Evolutionary conservation across 2,888 invertebrate genomes (phyloP).

Genomic region (Philereme vetulata): DNA sequence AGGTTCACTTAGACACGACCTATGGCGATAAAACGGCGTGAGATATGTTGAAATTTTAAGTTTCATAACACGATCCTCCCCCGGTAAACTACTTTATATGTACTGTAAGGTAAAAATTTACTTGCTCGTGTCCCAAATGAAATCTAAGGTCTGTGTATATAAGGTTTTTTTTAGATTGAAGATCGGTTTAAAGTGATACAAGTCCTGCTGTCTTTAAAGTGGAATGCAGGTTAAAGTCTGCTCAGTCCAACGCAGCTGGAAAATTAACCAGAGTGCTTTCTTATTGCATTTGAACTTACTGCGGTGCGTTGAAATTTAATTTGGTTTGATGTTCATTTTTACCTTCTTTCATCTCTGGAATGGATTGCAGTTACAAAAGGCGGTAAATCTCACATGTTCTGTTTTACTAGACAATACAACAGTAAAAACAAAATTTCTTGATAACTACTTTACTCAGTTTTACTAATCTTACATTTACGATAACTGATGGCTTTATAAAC

Average conservation of each 20-base stretch:
- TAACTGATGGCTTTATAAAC: slow-evolving; percentile 3
- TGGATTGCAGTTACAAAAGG: slow-evolving; percentile 29
- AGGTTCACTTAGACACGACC: slow-evolving; percentile 5
- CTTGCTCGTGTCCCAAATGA: too few species aligned
- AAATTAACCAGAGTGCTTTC: slow-evolving; percentile 73
- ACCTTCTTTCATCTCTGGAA: slow-evolving; percentile 33
- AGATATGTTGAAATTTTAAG: too few species aligned
- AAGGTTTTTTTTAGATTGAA: not conserved
- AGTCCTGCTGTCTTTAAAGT: slow-evolving; percentile 49
- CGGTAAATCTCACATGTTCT: slow-evolving; percentile 17
- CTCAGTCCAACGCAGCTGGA: slow-evolving; percentile 50
- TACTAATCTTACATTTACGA: slow-evolving; percentile 12
- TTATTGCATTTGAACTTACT: slow-evolving; percentile 67
- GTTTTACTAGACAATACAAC: slow-evolving; percentile 10
- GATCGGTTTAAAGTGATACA: slow-evolving; percentile 28
- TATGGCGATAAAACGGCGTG: too few species aligned
- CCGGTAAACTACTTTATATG: too few species aligned
- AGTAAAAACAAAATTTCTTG: slow-evolving; percentile 2
- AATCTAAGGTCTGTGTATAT: too few species aligned
- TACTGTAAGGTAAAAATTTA: too few species aligned
- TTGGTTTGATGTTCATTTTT: slow-evolving; percentile 45
- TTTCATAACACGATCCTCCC: too few species aligned
- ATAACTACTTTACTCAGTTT: not conserved
- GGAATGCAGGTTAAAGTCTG: slow-evolving; percentile 45
- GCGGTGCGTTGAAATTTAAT: slow-evolving; percentile 55